These are phyloP conservation scores for Clarias fuscus DNA, from an alignment of 2,797 vertebrate species.

Conservation along the genomic window DNA sequence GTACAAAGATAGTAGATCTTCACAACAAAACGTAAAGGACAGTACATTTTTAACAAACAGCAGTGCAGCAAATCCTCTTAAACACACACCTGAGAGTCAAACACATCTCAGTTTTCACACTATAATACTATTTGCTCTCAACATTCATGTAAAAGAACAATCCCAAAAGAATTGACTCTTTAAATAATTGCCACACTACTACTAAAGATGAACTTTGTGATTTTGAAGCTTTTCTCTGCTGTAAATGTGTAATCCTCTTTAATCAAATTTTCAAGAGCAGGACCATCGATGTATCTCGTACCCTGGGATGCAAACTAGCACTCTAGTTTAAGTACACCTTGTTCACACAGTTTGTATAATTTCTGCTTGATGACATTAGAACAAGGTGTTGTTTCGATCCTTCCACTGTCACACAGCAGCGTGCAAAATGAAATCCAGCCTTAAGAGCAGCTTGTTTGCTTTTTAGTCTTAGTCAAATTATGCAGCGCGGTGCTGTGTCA, in stretches of 20 bases:
- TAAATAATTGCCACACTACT: background rate
- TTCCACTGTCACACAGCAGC: slow-evolving; percentile 1
- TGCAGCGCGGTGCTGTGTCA: background rate
- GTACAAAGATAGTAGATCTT: background rate
- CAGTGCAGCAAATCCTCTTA: background rate
- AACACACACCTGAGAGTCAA: background rate
- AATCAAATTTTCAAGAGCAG: background rate
- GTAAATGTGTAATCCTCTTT: background rate
- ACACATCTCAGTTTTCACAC: background rate
- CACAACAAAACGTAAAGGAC: background rate
- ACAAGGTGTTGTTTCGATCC: background rate
- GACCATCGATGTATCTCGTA: background rate
- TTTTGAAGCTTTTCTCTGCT: background rate
- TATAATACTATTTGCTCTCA: background rate
- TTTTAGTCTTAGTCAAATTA: background rate
- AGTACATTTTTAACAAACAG: background rate
- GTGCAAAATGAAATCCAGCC: background rate
- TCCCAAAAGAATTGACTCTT: background rate
- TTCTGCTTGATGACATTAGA: background rate
- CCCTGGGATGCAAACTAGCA: background rate
- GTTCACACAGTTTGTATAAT: background rate
- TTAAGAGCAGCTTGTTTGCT: background rate
- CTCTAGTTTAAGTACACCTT: background rate
- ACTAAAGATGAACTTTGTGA: background rate
- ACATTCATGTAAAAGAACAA: background rate